Conservation (phyloP, 2,113 vertebrate species). For the Galeopterus variegatus region DNA sequence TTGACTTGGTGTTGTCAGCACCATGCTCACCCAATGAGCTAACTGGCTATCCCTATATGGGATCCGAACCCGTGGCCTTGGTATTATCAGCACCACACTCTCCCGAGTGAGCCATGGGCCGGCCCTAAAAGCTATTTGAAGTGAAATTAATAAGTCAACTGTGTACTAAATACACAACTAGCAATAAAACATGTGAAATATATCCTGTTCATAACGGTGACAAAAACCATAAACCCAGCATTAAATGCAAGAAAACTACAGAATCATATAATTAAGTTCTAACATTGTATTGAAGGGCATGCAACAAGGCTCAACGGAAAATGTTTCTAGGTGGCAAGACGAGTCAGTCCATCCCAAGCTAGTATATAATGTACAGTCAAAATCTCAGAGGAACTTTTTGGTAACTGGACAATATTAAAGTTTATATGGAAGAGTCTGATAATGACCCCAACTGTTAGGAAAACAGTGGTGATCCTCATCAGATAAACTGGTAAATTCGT, state of each 20-base stretch:
- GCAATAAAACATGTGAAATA: neutral
- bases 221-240: neutral
- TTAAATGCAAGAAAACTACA: neutral
- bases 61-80: no score
- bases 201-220: neutral
- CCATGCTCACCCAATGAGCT: no score
- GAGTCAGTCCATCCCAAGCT: neutral
- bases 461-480: neutral
- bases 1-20: no score
- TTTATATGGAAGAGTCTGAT: neutral
- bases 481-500: neutral
- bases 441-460: neutral
- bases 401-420: neutral
- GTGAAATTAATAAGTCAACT: no score
- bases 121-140: no score
- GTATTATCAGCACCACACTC: no score
- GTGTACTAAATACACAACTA: neutral
- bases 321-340: neutral
- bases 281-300: neutral
- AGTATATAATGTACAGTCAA: neutral
- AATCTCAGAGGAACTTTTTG: neutral
- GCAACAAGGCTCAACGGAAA: neutral
- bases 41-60: no score
- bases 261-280: constrained; percentile 26
- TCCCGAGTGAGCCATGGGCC: no score